phyloP scores from a whole-genome alignment of 2,113 vertebrate genomes.

The Pteropus alecto region DNA sequence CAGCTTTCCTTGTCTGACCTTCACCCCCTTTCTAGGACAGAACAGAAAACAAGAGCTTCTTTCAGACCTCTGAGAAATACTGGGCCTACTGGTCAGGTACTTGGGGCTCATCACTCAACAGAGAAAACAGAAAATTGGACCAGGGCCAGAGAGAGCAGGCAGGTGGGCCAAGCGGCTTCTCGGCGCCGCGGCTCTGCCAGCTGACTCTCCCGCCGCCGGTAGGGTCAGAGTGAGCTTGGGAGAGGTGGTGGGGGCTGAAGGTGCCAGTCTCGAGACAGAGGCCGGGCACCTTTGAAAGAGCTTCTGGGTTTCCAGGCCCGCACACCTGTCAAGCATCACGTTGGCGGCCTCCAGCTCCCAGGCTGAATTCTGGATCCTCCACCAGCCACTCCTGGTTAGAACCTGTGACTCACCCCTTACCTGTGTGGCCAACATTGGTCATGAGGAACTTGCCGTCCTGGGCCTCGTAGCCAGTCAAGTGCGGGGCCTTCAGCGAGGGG shows the following conservation, averaged over 20 bases:
- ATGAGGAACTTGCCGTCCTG: conserved; percentile 80
- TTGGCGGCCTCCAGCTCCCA: background rate
- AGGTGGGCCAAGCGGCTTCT: accelerated
- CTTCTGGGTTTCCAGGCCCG: background rate
- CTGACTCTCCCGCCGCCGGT: accelerated
- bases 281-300: accelerated
- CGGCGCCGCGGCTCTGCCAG: accelerated
- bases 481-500: conserved; percentile 78
- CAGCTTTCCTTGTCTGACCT: background rate
- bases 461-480: conserved; percentile 83
- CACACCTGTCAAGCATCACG: accelerated
- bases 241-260: background rate
- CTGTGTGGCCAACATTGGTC: conserved; percentile 93
- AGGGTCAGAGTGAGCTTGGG: background rate
- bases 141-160: background rate
- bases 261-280: background rate
- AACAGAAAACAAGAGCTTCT: background rate
- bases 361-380: accelerated
- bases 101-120: background rate
- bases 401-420: conserved; percentile 73
- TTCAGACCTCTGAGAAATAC: background rate
- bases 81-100: background rate
- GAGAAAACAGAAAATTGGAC: background rate
- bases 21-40: background rate
- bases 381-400: accelerated